Evolutionary conservation across 2,888 invertebrate genomes (phyloP).

Genomic region (Thelaira solivaga): DNA sequence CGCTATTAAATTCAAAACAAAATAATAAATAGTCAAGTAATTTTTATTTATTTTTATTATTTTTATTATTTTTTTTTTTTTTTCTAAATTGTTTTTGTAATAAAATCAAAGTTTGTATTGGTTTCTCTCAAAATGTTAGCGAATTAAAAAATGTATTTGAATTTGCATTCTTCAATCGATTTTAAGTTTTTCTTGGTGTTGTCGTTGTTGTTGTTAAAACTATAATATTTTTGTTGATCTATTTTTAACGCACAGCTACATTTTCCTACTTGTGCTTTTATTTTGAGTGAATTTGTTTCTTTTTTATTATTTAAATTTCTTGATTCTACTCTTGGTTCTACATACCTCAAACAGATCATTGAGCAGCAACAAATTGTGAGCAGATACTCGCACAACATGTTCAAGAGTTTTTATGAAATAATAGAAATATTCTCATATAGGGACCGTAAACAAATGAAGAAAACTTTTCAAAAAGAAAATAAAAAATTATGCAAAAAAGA

Average conservation of each 20-base stretch:
- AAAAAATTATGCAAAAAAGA: too few species aligned
- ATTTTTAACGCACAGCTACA: conserved; percentile 58
- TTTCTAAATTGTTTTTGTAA: background rate
- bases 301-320: conserved; percentile 5
- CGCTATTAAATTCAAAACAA: conserved; percentile 16
- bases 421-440: conserved; percentile 7
- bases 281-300: too few species aligned
- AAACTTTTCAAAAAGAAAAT: conserved; percentile 31
- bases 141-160: conserved; percentile 32
- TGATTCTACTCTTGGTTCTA: background rate
- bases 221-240: conserved; percentile 35
- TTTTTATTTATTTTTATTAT: too few species aligned
- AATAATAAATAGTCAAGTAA: too few species aligned
- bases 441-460: conserved; percentile 57
- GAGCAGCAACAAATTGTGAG: conserved; percentile 28
- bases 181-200: conserved; percentile 1
- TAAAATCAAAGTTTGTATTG: background rate
- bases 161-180: conserved; percentile 26
- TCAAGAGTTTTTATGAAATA: conserved; percentile 8
- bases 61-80: too few species aligned
- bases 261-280: conserved; percentile 27
- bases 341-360: conserved; percentile 20
- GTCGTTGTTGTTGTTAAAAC: background rate
- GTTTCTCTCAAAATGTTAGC: conserved; percentile 6
- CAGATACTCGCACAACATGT: conserved; percentile 4